Conservation (phyloP, 1,140 invertebrate species). For the Drepana arcuata region DNA sequence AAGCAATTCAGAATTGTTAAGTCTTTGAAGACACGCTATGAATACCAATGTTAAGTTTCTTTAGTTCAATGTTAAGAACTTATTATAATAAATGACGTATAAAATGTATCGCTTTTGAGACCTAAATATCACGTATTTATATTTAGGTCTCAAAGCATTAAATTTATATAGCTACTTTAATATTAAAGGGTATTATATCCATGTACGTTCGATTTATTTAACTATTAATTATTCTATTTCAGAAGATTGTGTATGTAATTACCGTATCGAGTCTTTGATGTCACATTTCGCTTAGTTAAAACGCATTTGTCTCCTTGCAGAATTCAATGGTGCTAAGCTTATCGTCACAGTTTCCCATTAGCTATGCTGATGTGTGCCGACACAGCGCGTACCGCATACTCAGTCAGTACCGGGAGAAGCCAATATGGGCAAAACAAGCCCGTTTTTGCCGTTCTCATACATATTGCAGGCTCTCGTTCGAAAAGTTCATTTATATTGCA, state of each 20-base stretch:
- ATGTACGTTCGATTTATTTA: not conserved
- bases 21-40: too few relatives aligned
- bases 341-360: slow-evolving; percentile 24
- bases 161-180: too few relatives aligned
- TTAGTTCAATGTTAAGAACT: too few relatives aligned
- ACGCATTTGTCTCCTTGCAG: not conserved
- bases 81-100: too few relatives aligned
- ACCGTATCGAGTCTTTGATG: not conserved
- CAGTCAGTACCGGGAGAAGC: slow-evolving; percentile 6
- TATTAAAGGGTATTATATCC: too few relatives aligned
- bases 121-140: too few relatives aligned
- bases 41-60: too few relatives aligned
- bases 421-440: slow-evolving; percentile 27
- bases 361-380: slow-evolving; percentile 14
- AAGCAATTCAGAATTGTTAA: too few relatives aligned
- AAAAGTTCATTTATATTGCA: slow-evolving; percentile 37
- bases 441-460: slow-evolving; percentile 22
- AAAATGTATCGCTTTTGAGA: too few relatives aligned
- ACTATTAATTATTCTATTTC: not conserved
- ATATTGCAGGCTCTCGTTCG: slow-evolving; percentile 24
- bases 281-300: not conserved
- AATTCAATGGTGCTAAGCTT: slow-evolving; percentile 21
- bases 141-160: too few relatives aligned
- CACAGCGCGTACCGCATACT: slow-evolving; percentile 12
- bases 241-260: not conserved